phyloP scores from a whole-genome alignment of 2,888 invertebrate species.

The Pristionchus fissidentatus region DNA sequence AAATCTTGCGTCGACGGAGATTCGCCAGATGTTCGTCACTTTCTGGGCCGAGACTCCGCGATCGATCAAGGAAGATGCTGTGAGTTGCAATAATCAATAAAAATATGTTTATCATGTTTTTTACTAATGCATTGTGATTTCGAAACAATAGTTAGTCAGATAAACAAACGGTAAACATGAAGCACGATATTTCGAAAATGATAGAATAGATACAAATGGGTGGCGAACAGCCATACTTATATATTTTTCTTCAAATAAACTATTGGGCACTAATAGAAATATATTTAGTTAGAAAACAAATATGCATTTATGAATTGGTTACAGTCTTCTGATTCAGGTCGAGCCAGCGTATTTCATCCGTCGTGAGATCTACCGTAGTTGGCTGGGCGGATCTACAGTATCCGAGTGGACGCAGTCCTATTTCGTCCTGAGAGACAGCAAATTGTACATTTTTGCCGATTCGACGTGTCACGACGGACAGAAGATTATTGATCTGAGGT shows the following conservation, averaged over 20 bases:
- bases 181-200: background rate
- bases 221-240: background rate
- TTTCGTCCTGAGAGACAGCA: constrained; percentile 58
- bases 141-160: background rate
- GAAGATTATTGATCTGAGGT: constrained; percentile 57
- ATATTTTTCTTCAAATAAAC: no score
- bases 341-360: constrained; percentile 47
- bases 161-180: background rate
- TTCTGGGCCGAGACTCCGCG: constrained; percentile 53
- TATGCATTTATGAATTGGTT: background rate
- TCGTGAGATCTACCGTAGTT: constrained; percentile 10
- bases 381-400: constrained; percentile 49
- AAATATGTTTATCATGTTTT: background rate
- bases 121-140: background rate
- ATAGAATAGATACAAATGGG: background rate
- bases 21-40: constrained; percentile 47
- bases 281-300: background rate
- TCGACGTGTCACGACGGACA: constrained; percentile 64
- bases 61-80: constrained; percentile 21
- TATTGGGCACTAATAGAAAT: no score
- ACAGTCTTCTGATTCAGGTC: background rate
- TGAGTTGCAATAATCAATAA: background rate
- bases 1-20: constrained; percentile 10
- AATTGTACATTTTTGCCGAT: constrained; percentile 67
- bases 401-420: constrained; percentile 55